Conservation (phyloP, 2,797 vertebrate genomes). For the Tachyglossus aculeatus region DNA sequence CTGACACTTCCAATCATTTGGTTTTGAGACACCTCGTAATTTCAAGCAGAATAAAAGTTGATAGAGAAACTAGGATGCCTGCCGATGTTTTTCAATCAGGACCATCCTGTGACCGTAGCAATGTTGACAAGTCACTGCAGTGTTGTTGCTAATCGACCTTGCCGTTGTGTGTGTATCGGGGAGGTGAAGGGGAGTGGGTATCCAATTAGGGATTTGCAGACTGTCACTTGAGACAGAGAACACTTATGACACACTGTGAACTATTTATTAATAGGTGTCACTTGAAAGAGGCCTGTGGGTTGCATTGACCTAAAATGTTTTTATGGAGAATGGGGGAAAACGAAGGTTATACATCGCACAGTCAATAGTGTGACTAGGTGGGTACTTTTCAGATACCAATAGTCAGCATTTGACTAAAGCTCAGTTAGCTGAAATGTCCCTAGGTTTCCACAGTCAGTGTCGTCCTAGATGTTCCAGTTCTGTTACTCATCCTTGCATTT, state of each 20-base stretch:
- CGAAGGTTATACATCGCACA: not conserved
- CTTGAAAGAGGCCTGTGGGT: not conserved
- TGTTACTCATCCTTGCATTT: no score
- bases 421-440: no score
- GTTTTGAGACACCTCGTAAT: not conserved
- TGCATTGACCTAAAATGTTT: not conserved
- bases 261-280: not conserved
- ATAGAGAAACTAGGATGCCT: not conserved
- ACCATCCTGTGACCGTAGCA: not conserved
- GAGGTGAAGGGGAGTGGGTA: no score
- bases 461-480: no score
- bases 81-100: no score
- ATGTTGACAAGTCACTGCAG: not conserved
- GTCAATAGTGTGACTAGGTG: not conserved
- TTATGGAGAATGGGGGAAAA: not conserved
- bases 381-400: no score
- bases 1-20: no score
- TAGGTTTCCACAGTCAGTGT: no score
- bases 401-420: not conserved
- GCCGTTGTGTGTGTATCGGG: not conserved
- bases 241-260: not conserved
- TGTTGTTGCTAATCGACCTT: not conserved
- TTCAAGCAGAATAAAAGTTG: not conserved
- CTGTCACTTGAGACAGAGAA: not conserved
- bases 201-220: not conserved